Conservation (phyloP, 2,888 invertebrate genomes). For the Trachelus iudaicus region DNA sequence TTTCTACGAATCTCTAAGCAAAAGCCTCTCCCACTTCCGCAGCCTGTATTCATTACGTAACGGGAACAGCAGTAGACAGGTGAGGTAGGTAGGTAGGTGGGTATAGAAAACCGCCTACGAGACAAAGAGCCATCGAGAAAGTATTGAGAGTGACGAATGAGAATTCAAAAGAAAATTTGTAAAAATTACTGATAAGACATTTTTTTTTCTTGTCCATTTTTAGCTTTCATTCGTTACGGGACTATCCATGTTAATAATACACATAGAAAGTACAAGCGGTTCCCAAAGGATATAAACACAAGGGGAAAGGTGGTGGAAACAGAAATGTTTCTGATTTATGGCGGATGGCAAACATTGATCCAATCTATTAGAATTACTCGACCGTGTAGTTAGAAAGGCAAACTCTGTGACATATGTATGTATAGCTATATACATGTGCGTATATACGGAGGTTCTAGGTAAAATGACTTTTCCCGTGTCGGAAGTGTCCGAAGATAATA, state of each 20-base stretch:
- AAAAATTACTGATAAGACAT: neutral
- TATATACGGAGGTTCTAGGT: neutral
- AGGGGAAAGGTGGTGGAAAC: neutral
- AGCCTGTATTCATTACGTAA: conserved; percentile 37
- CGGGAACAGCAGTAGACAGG: conserved; percentile 10
- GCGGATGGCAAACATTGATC: conserved; percentile 34
- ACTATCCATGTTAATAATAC: neutral
- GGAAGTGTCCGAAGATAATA: neutral
- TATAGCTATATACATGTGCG: neutral
- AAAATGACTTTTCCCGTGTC: neutral
- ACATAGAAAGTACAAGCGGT: neutral
- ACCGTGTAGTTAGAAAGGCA: conserved; percentile 34
- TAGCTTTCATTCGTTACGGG: neutral
- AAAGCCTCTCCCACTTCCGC: conserved; percentile 52
- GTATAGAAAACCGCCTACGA: neutral
- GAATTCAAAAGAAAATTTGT: neutral
- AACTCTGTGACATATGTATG: neutral
- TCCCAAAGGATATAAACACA: neutral
- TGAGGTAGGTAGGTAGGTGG: neutral
- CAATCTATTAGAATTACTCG: conserved; percentile 53
- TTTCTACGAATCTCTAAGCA: conserved; percentile 59
- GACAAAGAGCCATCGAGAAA: neutral
- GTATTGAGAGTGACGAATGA: neutral
- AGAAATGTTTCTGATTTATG: conserved; percentile 29
- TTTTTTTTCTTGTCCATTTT: neutral